phyloP scores from a whole-genome alignment of 1,140 invertebrate genomes.

The Anadara kagoshimensis region DNA sequence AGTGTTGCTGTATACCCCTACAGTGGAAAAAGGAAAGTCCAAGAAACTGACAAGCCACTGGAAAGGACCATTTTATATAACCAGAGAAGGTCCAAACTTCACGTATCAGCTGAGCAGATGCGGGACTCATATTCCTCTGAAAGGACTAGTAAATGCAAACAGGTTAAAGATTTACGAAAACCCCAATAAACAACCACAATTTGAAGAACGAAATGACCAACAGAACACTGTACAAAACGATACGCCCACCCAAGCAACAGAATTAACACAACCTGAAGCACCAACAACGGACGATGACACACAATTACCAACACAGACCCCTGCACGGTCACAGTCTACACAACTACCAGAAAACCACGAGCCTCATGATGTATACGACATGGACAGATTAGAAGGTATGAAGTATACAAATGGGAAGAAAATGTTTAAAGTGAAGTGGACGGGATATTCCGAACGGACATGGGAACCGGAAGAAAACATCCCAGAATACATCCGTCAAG shows the following conservation, averaged over 20 bases:
- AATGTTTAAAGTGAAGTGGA: conserved; percentile 1
- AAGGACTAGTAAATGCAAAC: conserved; percentile 20
- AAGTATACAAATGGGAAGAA: too few species aligned
- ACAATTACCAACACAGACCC: too few species aligned
- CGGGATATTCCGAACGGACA: conserved; percentile 3
- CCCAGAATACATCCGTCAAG: background rate
- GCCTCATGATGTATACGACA: too few species aligned
- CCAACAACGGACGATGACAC: too few species aligned
- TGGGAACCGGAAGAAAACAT: conserved; percentile 21
- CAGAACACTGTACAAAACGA: too few species aligned
- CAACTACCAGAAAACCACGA: too few species aligned
- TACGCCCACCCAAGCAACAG: too few species aligned
- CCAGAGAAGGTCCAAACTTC: background rate
- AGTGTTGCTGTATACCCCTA: conserved; percentile 26
- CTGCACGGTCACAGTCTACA: too few species aligned
- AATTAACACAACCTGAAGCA: too few species aligned
- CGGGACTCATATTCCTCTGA: background rate
- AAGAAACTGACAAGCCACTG: conserved; percentile 28
- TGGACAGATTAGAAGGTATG: too few species aligned
- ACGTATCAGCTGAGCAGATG: conserved; percentile 13
- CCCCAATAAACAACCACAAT: conserved; percentile 13
- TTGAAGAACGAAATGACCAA: too few species aligned
- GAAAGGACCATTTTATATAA: conserved; percentile 29
- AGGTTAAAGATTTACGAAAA: conserved; percentile 16
- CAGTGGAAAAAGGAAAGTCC: conserved; percentile 5